These are phyloP conservation scores for Patella pellucida DNA, from an alignment of 2,888 invertebrate genomes.

Conservation along the genomic window DNA sequence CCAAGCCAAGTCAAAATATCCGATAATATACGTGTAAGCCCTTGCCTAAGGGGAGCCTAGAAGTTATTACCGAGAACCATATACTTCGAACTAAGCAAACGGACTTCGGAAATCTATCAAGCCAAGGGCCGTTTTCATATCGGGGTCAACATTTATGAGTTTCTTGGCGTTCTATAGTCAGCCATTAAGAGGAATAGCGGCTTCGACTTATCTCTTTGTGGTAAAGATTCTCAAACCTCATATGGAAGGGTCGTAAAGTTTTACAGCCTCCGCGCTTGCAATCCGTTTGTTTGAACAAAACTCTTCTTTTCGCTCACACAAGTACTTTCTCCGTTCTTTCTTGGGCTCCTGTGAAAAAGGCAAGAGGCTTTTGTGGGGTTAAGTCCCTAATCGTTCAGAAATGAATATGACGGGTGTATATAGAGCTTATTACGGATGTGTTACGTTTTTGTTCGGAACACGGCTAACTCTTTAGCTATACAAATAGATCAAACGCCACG, in stretches of 20 bases:
- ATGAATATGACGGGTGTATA: not conserved
- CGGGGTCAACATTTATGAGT: not conserved
- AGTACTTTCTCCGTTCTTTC: not conserved
- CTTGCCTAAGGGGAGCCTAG: not conserved
- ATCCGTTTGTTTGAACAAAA: constrained; percentile 5
- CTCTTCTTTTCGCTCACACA: not conserved
- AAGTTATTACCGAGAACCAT: not conserved
- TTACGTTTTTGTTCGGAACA: constrained; percentile 6
- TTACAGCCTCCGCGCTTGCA: not conserved
- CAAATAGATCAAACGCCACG: not conserved
- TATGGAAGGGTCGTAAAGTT: constrained; percentile 8
- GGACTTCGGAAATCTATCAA: not conserved
- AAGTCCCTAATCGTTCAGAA: not conserved
- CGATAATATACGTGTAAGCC: not conserved
- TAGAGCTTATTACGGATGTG: constrained; percentile 12
- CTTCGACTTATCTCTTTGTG: constrained; percentile 11
- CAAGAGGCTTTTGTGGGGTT: not conserved
- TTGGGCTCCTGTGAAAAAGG: not conserved
- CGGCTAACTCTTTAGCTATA: not conserved
- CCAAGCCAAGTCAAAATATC: not conserved
- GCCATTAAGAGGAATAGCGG: constrained; percentile 3
- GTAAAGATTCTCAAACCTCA: not conserved
- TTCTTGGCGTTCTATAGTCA: constrained; percentile 3
- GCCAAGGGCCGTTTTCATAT: not conserved
- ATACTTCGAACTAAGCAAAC: not conserved